Evolutionary conservation across 2,888 invertebrate species (phyloP).

Genomic region (Coleophora deauratella): DNA sequence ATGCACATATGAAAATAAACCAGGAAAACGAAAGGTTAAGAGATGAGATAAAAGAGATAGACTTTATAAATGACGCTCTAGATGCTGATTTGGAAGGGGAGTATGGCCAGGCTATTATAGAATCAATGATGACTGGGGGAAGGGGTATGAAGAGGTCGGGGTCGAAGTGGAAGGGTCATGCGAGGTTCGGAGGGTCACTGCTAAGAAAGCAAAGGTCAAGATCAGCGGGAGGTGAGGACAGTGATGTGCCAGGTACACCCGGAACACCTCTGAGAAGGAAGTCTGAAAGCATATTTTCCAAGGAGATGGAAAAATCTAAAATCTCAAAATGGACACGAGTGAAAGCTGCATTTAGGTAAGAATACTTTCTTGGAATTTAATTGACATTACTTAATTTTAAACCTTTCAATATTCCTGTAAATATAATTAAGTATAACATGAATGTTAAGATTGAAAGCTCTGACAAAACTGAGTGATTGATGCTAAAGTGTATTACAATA

Average conservation of each 20-base stretch:
- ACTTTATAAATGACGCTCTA: slow-evolving; percentile 60
- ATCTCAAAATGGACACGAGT: slow-evolving; percentile 93
- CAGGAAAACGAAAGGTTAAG: slow-evolving; percentile 51
- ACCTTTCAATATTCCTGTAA: too few species aligned
- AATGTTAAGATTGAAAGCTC: too few species aligned
- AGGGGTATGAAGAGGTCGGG: slow-evolving; percentile 65
- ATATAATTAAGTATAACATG: too few species aligned
- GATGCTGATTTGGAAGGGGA: slow-evolving; percentile 77
- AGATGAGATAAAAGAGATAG: slow-evolving; percentile 47
- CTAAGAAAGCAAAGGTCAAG: slow-evolving; percentile 77
- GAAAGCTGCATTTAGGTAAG: slow-evolving; percentile 90
- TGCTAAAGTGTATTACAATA: too few species aligned
- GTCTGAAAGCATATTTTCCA: slow-evolving; percentile 54
- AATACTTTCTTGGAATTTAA: too few species aligned
- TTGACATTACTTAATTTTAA: too few species aligned
- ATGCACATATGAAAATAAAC: slow-evolving; percentile 70
- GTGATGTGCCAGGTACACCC: slow-evolving; percentile 39
- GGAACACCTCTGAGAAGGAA: slow-evolving; percentile 52
- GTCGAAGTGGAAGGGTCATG: slow-evolving; percentile 64
- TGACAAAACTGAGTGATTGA: too few species aligned
- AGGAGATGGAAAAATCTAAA: slow-evolving; percentile 72
- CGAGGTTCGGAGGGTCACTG: slow-evolving; percentile 64
- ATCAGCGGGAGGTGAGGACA: slow-evolving; percentile 79
- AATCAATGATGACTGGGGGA: slow-evolving; percentile 75
- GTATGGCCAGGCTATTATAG: slow-evolving; percentile 76